Evolutionary conservation across 2,113 vertebrate species (phyloP), one percentile per base, ranked within the genome.

Genomic region (Xiphophorus hellerii): DNA sequence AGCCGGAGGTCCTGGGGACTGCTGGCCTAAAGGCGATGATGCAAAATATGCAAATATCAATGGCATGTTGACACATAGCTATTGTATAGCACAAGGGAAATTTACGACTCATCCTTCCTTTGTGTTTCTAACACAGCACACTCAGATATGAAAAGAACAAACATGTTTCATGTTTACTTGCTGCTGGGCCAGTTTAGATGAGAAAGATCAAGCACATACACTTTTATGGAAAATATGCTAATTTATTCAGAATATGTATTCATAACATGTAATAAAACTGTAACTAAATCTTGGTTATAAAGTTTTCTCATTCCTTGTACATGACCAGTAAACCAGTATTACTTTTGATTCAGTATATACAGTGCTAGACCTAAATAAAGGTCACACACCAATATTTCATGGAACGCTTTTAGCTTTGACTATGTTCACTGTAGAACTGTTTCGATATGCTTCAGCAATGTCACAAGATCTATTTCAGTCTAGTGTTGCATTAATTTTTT

Each of bases 1-100:
- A 98, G 94, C 61, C 98, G 96, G 64, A 99, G 97, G 77, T 99
- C 97, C 90, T 99, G 98, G 1, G 98, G 98, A 87, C 97, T 99
- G 94, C 96, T 99, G 74, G 98, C 98, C 98, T 99, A 81, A 15
- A 73, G 62, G 44, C 73, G 71, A 81, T 68, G 8, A 51, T 71
- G 29, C 62, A 5, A 44, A 70, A 75, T 37, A 15, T 10, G 10
- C 2, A 37, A 25, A 71, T 22, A 20, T 68, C 29, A 71, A 58
- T 9, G 22, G 51, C 3, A 30, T 44, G 8, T 27, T 15, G 39
- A 51, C 10, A 22, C 7, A 33, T 3, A 64, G 3, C 22, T 0
- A 12, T 2, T 37, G 35, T 3, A 68, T 5, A 42, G 28, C 39
- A 77, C 51, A 58, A n/a, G 7, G 22, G 22, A 58, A 58, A 8